Base-by-base conservation (phyloP, 2,888 invertebrate genomes). In the Ophonus ardosiacus region DNA sequence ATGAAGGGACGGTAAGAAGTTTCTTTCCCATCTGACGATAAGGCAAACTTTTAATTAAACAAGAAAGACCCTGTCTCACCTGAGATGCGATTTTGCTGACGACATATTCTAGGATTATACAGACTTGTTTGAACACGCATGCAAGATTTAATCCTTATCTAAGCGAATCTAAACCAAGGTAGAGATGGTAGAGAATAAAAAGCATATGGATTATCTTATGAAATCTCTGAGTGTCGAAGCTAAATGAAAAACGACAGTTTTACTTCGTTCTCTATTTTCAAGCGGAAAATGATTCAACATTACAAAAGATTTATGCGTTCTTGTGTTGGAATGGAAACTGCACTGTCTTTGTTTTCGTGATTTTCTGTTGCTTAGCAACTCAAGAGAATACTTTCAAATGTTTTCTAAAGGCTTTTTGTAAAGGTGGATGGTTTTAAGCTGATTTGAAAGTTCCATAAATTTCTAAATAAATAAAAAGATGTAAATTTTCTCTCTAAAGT, bases 121-220 rank as follows among this genome's bases (percentile, higher is more conserved):
- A 21, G 38, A 59, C 38, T 56, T 57, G 79, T 59, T 61, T 78
- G 43, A 74, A 61, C 57, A 61, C 59, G 79, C 61, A 40, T 61
- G 79, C 61, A 15, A 59, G 79, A 61, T 79, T 79, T 79, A 79
- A 79, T 79, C 79, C 38, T 40, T 79, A 79, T 79, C 79, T 38
- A 61, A 59, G 61, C 17, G 21, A 59, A 79, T 79, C 79, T n/a
- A 79, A 79, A 79, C 59, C 79, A 61, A 2, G 43, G 18, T 6
- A 13, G 59, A 78, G 40, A 57, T 59, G 21, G 31, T 31, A 31
- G 31, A 31, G 5, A 31, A 1, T 31, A 31, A 6, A 1, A 1
- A 78, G 15, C 79, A 31, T 61, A 18, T 79, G 31, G 38, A 79
- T 79, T 61, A 59, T 79, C 61, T 79, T 78, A 57, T 21, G 57